These are phyloP conservation scores for Columba livia DNA, from an alignment of 2,113 vertebrate genomes.

Conservation along the genomic window DNA sequence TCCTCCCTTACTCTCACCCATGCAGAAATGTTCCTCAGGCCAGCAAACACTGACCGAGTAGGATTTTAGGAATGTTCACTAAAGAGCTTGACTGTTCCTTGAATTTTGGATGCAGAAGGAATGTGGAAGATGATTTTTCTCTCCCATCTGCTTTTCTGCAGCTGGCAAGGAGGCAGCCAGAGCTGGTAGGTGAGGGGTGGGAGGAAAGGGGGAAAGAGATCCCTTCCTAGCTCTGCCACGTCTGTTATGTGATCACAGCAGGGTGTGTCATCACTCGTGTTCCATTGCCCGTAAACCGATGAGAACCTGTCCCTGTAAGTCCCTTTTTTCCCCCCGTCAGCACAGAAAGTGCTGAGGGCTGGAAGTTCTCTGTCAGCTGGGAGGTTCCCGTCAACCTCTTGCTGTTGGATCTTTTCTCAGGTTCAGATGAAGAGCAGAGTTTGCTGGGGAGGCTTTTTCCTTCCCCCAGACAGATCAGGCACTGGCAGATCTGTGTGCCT, in stretches of 20 bases:
- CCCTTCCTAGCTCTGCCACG: background rate
- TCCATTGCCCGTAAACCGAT: background rate
- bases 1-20: background rate
- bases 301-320: background rate
- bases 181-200: background rate
- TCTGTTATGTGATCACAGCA: background rate
- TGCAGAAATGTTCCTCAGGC: background rate
- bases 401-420: background rate
- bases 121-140: background rate
- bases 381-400: background rate
- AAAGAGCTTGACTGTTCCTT: background rate
- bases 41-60: rapidly evolving
- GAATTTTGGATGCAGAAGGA: background rate
- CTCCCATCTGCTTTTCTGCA: background rate
- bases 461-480: background rate
- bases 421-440: background rate
- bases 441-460: background rate
- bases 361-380: background rate
- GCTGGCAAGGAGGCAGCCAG: background rate
- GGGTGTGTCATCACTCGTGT: background rate
- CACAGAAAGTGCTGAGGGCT: background rate
- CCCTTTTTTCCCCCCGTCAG: background rate
- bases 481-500: background rate
- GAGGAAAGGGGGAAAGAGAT: background rate
- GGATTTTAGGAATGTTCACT: background rate